Evolutionary conservation across 2,888 invertebrate species (phyloP).

Genomic region (Nezara viridula): DNA sequence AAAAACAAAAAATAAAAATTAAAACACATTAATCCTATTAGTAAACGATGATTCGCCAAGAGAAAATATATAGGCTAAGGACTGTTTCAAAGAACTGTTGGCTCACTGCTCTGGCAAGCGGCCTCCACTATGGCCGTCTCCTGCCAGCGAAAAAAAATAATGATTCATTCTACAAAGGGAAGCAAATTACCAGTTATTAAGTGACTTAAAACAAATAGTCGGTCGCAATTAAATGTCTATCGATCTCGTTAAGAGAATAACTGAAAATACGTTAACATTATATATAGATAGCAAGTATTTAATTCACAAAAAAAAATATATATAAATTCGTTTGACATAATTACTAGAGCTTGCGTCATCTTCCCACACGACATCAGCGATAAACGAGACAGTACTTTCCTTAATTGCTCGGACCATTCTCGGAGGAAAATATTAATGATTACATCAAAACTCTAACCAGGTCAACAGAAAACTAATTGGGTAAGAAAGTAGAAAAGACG

Average conservation of each 20-base stretch:
- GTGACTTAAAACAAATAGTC: background rate
- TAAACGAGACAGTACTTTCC: background rate
- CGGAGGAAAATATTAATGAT: background rate
- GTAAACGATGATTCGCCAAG: slow-evolving; percentile 19
- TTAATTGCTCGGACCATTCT: slow-evolving; percentile 18
- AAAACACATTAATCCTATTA: background rate
- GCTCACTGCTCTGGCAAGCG: background rate
- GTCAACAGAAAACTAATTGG: background rate
- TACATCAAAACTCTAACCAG: slow-evolving; percentile 1
- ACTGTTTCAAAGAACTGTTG: slow-evolving; percentile 40
- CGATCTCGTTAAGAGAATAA: background rate
- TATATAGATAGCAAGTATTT: background rate
- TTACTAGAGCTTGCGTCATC: background rate
- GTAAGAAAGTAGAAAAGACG: background rate
- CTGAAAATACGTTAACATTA: background rate
- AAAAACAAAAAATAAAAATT: background rate
- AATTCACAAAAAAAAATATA: background rate
- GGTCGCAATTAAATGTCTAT: background rate
- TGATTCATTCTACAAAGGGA: background rate
- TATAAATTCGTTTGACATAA: background rate
- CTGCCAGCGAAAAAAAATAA: background rate
- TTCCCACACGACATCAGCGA: slow-evolving; percentile 1
- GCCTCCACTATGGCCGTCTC: background rate
- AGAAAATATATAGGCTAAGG: slow-evolving; percentile 34
- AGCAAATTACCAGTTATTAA: background rate